A percentile compares a stretch with the other conserved stretches of the same genome.
phyloP scores from a whole-genome alignment of 2,888 invertebrate species.

The Buathra laborator region DNA sequence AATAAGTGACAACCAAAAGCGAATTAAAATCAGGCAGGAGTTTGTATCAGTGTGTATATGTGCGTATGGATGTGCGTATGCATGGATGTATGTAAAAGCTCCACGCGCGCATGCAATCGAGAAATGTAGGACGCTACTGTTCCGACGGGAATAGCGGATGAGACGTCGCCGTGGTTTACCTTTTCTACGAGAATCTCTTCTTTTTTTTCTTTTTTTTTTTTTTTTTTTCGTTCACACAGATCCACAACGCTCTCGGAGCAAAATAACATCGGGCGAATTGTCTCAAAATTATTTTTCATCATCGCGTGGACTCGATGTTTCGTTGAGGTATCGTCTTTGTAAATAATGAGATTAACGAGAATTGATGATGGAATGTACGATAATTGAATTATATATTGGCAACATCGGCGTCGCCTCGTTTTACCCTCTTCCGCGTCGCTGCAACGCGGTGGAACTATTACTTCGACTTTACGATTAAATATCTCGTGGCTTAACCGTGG shows the following conservation, averaged over 20 bases:
- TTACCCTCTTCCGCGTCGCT: slow-evolving; percentile 28
- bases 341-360: slow-evolving; percentile 40
- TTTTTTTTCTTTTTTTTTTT: background rate
- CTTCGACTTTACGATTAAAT: slow-evolving; percentile 11
- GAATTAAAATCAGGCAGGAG: slow-evolving; percentile 40
- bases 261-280: slow-evolving; percentile 1
- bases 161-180: slow-evolving; percentile 11
- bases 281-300: slow-evolving; percentile 7
- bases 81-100: slow-evolving; percentile 4
- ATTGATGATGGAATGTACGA: slow-evolving; percentile 5
- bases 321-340: slow-evolving; percentile 30
- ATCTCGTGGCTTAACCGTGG: slow-evolving; percentile 1
- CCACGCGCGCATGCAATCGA: slow-evolving; percentile 19
- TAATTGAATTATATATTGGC: slow-evolving; percentile 1
- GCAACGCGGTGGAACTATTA: background rate
- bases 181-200: slow-evolving; percentile 19
- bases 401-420: slow-evolving; percentile 31
- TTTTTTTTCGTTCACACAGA: background rate
- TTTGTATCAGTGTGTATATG: slow-evolving; percentile 17
- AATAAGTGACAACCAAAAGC: slow-evolving; percentile 63
- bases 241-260: background rate
- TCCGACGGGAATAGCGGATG: background rate
- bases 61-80: slow-evolving; percentile 14
- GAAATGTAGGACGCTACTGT: background rate
- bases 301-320: background rate